Conservation (phyloP, 37 sponge, comb jelly and placozoan species). For the Halichondria panicea region DNA sequence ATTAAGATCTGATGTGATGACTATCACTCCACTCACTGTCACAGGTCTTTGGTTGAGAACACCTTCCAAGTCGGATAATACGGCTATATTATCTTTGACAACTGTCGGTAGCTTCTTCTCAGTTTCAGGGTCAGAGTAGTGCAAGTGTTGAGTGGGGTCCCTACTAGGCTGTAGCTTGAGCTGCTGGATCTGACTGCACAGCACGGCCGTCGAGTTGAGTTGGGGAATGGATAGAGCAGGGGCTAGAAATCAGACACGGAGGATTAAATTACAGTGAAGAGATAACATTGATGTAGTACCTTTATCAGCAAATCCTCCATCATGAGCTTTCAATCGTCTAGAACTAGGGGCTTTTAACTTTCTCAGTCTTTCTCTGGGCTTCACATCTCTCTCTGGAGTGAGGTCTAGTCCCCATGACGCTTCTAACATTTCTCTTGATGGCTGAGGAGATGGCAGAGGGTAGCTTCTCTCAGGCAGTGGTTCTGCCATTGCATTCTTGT, state of each 20-base stretch:
- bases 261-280: background rate
- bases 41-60: constrained; percentile 1
- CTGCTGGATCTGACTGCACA: constrained; percentile 19
- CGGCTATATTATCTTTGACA: too few relatives aligned
- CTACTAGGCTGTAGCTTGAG: background rate
- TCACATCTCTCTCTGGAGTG: constrained; percentile 31
- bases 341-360: background rate
- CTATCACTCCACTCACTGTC: background rate
- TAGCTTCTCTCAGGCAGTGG: background rate
- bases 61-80: background rate
- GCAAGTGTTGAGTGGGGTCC: background rate
- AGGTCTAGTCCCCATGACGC: constrained; percentile 23
- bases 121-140: too few relatives aligned
- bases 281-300: background rate
- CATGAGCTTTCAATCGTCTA: background rate
- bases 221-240: constrained; percentile 12
- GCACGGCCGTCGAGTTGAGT: constrained; percentile 30
- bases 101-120: too few relatives aligned
- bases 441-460: constrained; percentile 30
- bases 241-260: background rate
- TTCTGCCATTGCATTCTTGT: background rate
- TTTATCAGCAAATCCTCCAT: background rate
- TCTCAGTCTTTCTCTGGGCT: background rate
- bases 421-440: background rate
- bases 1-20: background rate